phyloP scores from a whole-genome alignment of 2,888 invertebrate genomes.

The Watsonalla binaria region DNA sequence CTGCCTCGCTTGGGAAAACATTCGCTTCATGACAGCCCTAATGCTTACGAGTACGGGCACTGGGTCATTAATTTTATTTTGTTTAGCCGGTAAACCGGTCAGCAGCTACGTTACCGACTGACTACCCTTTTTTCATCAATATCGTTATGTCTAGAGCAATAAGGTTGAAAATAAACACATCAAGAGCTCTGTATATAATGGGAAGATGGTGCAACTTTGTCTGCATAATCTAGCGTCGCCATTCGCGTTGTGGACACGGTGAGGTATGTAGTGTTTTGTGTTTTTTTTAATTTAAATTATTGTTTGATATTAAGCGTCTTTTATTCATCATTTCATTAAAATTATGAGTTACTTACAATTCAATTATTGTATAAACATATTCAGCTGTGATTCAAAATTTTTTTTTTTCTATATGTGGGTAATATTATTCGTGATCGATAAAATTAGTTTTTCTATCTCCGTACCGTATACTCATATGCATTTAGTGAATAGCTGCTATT shows the following conservation, averaged over 20 bases:
- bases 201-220: not conserved
- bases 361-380: too few species aligned
- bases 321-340: too few species aligned
- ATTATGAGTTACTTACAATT: too few species aligned
- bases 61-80: not conserved
- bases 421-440: too few species aligned
- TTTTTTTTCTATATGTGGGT: too few species aligned
- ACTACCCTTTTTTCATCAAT: not conserved
- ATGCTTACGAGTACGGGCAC: not conserved
- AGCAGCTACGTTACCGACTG: not conserved
- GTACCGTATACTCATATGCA: too few species aligned
- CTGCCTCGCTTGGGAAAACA: too few species aligned
- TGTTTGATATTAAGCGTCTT: not conserved
- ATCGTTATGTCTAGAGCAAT: not conserved
- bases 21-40: not conserved
- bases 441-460: too few species aligned
- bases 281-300: not conserved
- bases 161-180: not conserved
- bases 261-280: not conserved
- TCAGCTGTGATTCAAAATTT: too few species aligned
- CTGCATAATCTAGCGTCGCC: not conserved
- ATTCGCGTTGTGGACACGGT: not conserved
- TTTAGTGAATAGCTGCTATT: too few species aligned
- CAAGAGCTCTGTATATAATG: not conserved
- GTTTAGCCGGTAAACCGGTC: not conserved